These are phyloP conservation scores for Lepidochitona cinerea DNA, from an alignment of 2,888 invertebrate species.

Conservation along the genomic window DNA sequence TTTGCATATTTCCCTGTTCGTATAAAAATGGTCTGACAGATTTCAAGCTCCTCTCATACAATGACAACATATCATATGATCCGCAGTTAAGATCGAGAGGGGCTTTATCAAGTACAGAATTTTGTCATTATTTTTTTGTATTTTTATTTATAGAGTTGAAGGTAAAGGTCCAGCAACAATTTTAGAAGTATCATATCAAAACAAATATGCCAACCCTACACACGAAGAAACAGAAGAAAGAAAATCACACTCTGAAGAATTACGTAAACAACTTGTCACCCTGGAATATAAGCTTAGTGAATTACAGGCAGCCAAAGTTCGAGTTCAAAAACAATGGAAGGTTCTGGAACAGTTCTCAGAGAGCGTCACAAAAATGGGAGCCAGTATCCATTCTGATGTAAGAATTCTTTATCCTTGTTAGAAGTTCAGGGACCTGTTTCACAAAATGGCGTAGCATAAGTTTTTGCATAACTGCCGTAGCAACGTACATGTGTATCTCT, in stretches of 20 bases:
- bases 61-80: too few relatives aligned
- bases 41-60: too few relatives aligned
- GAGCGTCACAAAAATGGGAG: background rate
- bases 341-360: conserved; percentile 56
- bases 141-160: conserved; percentile 46
- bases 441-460: too few relatives aligned
- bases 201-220: conserved; percentile 32
- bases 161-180: conserved; percentile 53
- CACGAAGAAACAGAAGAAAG: conserved; percentile 29
- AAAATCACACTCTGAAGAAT: conserved; percentile 5
- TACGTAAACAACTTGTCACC: background rate
- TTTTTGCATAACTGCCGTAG: too few relatives aligned
- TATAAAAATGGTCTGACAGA: too few relatives aligned
- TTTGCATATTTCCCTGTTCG: too few relatives aligned
- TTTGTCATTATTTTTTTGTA: background rate
- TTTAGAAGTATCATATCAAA: conserved; percentile 47
- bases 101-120: too few relatives aligned
- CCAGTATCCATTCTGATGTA: too few relatives aligned
- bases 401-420: too few relatives aligned
- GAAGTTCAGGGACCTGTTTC: too few relatives aligned
- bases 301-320: conserved; percentile 18
- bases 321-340: conserved; percentile 52
- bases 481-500: too few relatives aligned
- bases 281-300: conserved; percentile 15
- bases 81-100: too few relatives aligned